A percentile compares a stretch with the other conserved stretches of the same genome.
phyloP scores from a whole-genome alignment of 2,888 invertebrate species.

The Hesperia comma region DNA sequence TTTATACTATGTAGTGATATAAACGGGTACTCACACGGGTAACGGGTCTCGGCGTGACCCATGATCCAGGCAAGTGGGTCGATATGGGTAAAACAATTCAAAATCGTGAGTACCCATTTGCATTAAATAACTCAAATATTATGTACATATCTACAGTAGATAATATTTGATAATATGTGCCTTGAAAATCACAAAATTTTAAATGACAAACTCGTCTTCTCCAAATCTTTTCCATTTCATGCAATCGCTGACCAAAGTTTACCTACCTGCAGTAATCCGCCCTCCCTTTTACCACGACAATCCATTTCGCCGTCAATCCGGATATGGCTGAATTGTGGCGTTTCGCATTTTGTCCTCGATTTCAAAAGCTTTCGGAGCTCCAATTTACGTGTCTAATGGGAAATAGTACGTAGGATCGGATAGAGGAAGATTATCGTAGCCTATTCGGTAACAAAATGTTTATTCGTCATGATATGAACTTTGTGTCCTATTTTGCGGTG shows the following conservation, averaged over 20 bases:
- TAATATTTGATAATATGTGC: no score
- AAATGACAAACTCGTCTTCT: no score
- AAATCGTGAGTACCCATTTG: no score
- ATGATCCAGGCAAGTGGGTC: no score
- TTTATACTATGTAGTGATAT: no score
- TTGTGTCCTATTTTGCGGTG: no score
- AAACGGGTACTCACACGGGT: no score
- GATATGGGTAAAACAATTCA: no score
- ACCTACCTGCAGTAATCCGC: slow-evolving; percentile 9
- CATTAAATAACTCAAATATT: no score
- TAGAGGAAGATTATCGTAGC: slow-evolving; percentile 1
- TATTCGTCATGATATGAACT: background rate
- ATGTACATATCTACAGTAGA: no score
- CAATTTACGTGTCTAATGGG: slow-evolving; percentile 23
- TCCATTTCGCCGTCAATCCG: slow-evolving; percentile 38
- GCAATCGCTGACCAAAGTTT: background rate
- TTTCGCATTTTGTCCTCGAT: slow-evolving; percentile 28
- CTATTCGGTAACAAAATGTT: background rate
- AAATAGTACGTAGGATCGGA: slow-evolving; percentile 3
- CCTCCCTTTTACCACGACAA: slow-evolving; percentile 39
- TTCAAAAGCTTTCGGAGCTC: slow-evolving; percentile 20
- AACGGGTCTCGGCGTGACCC: no score
- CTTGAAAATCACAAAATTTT: no score
- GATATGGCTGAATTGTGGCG: slow-evolving; percentile 41
- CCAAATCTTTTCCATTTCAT: background rate